phyloP scores from a whole-genome alignment of 1,140 invertebrate genomes.

The Pseudobourletiella spinata region DNA sequence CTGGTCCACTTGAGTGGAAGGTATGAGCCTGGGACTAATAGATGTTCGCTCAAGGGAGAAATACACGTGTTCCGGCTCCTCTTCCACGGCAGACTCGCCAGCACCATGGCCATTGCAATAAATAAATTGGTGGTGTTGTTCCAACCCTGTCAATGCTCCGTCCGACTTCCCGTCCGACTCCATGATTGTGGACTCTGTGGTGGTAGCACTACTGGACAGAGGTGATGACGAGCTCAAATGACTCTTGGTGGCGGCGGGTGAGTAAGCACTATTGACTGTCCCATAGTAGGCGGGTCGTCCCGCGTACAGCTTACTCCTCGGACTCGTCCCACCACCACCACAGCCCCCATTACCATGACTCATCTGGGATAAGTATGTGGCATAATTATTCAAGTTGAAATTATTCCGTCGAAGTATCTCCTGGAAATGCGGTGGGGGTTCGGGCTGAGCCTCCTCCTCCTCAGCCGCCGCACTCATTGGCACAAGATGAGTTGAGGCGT shows the following conservation, averaged over 20 bases:
- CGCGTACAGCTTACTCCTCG: too few relatives aligned
- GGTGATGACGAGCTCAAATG: not conserved
- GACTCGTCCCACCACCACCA: too few relatives aligned
- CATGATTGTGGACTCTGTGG: not conserved
- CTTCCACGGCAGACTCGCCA: slow-evolving; percentile 20
- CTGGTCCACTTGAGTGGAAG: not conserved
- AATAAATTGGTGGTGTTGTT: not conserved
- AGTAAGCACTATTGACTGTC: too few relatives aligned
- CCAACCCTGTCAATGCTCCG: slow-evolving; percentile 1
- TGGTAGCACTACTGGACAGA: not conserved
- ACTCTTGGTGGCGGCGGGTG: too few relatives aligned
- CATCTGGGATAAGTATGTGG: not conserved
- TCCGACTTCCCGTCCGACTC: not conserved
- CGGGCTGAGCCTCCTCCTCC: not conserved
- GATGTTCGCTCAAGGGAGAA: slow-evolving; percentile 33
- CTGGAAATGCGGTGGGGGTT: slow-evolving; percentile 1
- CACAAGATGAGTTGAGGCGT: slow-evolving; percentile 13
- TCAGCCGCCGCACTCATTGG: not conserved
- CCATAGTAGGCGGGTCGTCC: too few relatives aligned
- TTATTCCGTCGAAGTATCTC: not conserved
- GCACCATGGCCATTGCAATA: not conserved
- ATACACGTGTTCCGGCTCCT: slow-evolving; percentile 33
- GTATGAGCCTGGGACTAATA: slow-evolving; percentile 19
- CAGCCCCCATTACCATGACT: not conserved
- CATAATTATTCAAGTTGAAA: not conserved